phyloP scores from a whole-genome alignment of 2,797 vertebrate species.

The Xenopus petersii region DNA sequence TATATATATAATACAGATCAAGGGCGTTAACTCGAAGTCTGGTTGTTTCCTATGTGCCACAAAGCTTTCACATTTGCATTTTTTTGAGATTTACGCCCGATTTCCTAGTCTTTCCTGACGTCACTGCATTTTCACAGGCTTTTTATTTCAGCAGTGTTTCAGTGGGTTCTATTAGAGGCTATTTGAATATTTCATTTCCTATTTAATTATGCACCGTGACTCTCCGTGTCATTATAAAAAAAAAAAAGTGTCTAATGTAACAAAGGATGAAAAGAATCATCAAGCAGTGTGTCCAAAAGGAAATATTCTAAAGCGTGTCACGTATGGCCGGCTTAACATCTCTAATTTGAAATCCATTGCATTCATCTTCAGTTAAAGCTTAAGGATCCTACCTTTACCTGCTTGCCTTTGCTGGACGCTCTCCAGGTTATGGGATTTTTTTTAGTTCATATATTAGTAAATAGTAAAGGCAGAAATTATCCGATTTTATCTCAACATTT shows the following conservation, averaged over 20 bases:
- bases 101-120: conserved; percentile 78
- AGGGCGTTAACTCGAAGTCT: not conserved
- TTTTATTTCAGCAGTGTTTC: conserved; percentile 79
- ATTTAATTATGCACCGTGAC: conserved; percentile 99
- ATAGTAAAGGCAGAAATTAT: conserved; percentile 64
- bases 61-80: conserved; percentile 65
- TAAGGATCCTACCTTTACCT: conserved; percentile 87
- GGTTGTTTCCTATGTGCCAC: conserved; percentile 55
- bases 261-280: conserved; percentile 97
- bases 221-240: conserved; percentile 99
- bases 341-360: conserved; percentile 89
- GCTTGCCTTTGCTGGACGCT: conserved; percentile 74
- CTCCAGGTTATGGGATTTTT: conserved; percentile 66
- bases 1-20: too few species aligned
- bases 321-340: conserved; percentile 87
- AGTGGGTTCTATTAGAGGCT: conserved; percentile 92
- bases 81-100: conserved; percentile 78
- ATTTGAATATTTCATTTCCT: conserved; percentile 99
- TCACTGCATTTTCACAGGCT: conserved; percentile 82
- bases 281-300: conserved; percentile 85
- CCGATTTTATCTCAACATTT: too few species aligned
- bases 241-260: conserved; percentile 93
- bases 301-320: conserved; percentile 95
- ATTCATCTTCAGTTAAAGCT: conserved; percentile 90
- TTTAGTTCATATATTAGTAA: conserved; percentile 81